Evolutionary conservation across 1,140 invertebrate genomes (phyloP).

Genomic region (Armadillidium nasatum): DNA sequence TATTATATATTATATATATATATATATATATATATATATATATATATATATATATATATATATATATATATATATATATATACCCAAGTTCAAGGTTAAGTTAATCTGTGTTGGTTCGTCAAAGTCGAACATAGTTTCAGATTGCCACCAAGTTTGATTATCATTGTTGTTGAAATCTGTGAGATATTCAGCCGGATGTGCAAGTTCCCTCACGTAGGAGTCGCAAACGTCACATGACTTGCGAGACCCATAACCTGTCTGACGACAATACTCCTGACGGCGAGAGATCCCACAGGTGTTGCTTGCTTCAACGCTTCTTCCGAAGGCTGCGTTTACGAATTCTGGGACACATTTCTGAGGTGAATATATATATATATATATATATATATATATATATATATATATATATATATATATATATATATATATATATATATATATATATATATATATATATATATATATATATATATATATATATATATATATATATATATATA

Average conservation of each 20-base stretch:
- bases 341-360: constrained; percentile 84
- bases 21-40: no score
- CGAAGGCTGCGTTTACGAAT: constrained; percentile 94
- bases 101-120: constrained; percentile 87
- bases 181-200: constrained; percentile 72
- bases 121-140: constrained; percentile 88
- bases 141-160: constrained; percentile 97
- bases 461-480: no score
- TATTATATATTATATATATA: no score
- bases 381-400: constrained; percentile 9
- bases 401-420: neutral
- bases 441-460: constrained; percentile 18
- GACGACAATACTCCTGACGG: constrained; percentile 78
- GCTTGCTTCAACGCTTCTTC: constrained; percentile 77
- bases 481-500: no score
- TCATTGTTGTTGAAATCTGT: constrained; percentile 86
- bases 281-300: constrained; percentile 86
- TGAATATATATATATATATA: no score
- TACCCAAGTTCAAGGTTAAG: constrained; percentile 82
- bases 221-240: constrained; percentile 54
- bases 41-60: no score
- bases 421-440: constrained; percentile 13
- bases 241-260: constrained; percentile 60
- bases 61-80: constrained; percentile 46
- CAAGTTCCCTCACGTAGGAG: constrained; percentile 51